Percentiles rank a stretch among this genome's conserved stretches.
Evolutionary conservation across 2,113 vertebrate species (phyloP).

Genomic region (Lamprologus speciosus): DNA sequence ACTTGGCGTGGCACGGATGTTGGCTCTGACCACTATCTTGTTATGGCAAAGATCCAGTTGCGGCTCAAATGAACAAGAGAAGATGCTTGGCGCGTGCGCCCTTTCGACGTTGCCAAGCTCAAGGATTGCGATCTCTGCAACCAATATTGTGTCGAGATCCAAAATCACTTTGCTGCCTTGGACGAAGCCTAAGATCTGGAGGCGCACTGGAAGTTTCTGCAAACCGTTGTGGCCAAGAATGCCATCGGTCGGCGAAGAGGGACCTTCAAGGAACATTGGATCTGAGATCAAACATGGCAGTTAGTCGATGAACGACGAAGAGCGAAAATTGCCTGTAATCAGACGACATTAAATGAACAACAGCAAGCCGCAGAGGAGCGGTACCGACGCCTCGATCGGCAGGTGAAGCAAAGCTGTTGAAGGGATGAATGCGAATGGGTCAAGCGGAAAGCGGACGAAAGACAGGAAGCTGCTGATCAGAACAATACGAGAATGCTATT

Average conservation of each 20-base stretch:
- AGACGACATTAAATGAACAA: not conserved
- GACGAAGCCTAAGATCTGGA: not conserved
- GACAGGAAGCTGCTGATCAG: not conserved
- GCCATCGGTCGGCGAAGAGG: rapidly evolving
- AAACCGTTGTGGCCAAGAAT: rapidly evolving
- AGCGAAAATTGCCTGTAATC: not conserved
- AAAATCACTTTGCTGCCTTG: rapidly evolving
- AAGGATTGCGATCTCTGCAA: not conserved
- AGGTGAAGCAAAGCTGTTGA: not conserved
- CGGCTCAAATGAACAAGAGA: not conserved
- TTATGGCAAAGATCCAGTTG: not conserved
- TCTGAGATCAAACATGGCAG: not conserved
- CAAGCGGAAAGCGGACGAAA: rapidly evolving
- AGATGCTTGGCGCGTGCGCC: rapidly evolving
- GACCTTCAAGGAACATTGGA: not conserved
- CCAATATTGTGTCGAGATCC: not conserved
- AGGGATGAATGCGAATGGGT: not conserved
- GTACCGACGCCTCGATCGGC: rapidly evolving
- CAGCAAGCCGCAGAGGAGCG: not conserved
- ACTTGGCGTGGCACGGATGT: not conserved
- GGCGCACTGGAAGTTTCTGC: not conserved
- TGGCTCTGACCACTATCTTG: not conserved
- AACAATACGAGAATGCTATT: not conserved
- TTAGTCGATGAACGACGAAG: not conserved
- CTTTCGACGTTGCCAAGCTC: rapidly evolving